Evolutionary conservation across 2,113 vertebrate species (phyloP), one percentile per base, ranked within the genome.

Genomic region (Syngnathus floridae): DNA sequence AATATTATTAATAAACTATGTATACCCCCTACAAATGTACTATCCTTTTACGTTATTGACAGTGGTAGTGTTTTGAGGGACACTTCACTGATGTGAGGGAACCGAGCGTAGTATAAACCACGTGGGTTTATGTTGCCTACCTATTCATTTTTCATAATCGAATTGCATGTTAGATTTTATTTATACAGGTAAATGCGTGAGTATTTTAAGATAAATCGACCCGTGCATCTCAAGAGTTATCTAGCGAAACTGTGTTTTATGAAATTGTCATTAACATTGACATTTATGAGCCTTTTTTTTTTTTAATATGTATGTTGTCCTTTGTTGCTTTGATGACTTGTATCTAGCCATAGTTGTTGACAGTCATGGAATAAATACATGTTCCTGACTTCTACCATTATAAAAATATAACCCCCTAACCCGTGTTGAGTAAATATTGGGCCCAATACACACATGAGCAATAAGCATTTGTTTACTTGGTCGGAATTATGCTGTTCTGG

Each of bases 101-200:
- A 35, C 54, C 14, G 26, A 56, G 54, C 54, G 54, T 56, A 56
- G 54, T 56, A 35, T 56, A 35, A 35, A 31, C 54, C 54, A 56
- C 54, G 54, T 56, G 54, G 31, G 54, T 56, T 35, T 6, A 35
- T 56, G 26, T 56, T 31, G 7, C 26, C 16, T 35, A 1, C 12
- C 26, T 26, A 12, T 13, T 56, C 54, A 26, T 54, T 10, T 22
- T 22, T 22, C n/a, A 22, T 22, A 22, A 54, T 54, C 51, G 51
- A 54, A 54, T 56, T 16, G 1, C 14, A 1, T 0, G 26, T 35
- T 2, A 35, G 10, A 56, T 16, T 13, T 56, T 14, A 14, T 35
- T 56, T 16, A 16, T 17, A 19, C 52, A 54, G 5, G 4, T 6
- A 2, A 22, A 16, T 5, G 26, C 0, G 4, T 14, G 13, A 16